Base-by-base conservation (phyloP, 2,113 vertebrate species). In the Sinocyclocheilus anshuiensis region DNA sequence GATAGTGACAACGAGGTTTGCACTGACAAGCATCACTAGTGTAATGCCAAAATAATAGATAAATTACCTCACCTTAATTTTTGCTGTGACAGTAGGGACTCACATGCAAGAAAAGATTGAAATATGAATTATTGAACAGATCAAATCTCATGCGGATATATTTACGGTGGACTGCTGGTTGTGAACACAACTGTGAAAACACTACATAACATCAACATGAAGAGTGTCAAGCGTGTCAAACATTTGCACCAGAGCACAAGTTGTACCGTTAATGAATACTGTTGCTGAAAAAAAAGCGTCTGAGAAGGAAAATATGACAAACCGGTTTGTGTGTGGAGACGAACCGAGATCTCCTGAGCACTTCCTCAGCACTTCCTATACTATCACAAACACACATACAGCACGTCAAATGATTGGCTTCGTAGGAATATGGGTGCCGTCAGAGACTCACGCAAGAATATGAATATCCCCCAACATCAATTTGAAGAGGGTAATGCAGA, bases 121-220 rank as follows among this genome's bases (percentile, higher is more conserved):
- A 90, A 88, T 89, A 91, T 94, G 89, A 94, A 94, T 95, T 93
- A 94, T 93, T 93, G 86, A 95, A 89, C 90, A 94, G 91, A 88
- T 91, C 90, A 90, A 92, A 91, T 92, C 90, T 91, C 87, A 81
- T 90, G 90, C 87, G 90, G 91, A 93, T 94, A 90, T 93, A 92
- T 93, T 92, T 88, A 20, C 22, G 61, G 89, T 90, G 89, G 91
- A 94, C 92, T 92, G 91, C 94, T 93, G 91, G 84, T 81, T 89
- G 92, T 90, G 91, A 88, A 90, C 89, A 88, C 91, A 91, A 92
- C 92, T 81, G 61, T 69, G 80, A 82, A 53, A 82, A 82, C 63
- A 82, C 63, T 82, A 55, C 63, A 82, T 53, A 55, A 50, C 80
- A 33, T 69, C 63, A 69, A 50, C 61, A 82, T 15, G n/a, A 50